Conservation (phyloP, 2,113 vertebrate species). For the Paradisaea rubra region DNA sequence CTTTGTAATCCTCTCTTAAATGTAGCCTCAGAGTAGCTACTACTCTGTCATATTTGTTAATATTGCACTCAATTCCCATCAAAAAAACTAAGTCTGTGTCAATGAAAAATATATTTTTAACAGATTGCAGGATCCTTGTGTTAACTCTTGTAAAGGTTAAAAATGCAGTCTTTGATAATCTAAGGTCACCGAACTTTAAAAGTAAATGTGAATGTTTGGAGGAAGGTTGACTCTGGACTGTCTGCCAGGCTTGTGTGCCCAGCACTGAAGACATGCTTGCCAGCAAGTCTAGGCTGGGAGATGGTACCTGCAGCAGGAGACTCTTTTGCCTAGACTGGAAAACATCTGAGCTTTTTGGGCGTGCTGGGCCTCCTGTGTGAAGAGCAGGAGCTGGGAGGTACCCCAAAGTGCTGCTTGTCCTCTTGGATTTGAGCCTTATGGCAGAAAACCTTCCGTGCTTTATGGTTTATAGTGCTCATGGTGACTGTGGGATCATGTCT, state of each 20-base stretch:
- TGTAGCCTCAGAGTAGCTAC: not conserved
- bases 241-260: not conserved
- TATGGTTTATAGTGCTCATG: not conserved
- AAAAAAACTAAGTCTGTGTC: not conserved
- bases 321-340: not conserved
- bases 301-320: not conserved
- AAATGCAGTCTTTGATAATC: not conserved
- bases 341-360: not conserved
- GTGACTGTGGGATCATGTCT: not conserved
- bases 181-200: not conserved
- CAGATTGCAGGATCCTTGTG: not conserved
- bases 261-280: fast-evolving
- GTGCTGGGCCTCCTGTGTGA: not conserved
- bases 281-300: not conserved
- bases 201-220: not conserved
- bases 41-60: not conserved
- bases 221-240: not conserved
- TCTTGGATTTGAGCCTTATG: not conserved
- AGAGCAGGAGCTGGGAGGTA: not conserved
- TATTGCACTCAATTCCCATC: not conserved
- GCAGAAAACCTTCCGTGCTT: not conserved
- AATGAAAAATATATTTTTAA: not conserved
- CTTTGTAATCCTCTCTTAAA: not conserved
- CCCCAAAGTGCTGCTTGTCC: not conserved
- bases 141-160: not conserved